A percentile compares a stretch with the other conserved stretches of the same genome.
Conservation (phyloP, 1,140 invertebrate genomes). For the Platyscapa corneri region DNA sequence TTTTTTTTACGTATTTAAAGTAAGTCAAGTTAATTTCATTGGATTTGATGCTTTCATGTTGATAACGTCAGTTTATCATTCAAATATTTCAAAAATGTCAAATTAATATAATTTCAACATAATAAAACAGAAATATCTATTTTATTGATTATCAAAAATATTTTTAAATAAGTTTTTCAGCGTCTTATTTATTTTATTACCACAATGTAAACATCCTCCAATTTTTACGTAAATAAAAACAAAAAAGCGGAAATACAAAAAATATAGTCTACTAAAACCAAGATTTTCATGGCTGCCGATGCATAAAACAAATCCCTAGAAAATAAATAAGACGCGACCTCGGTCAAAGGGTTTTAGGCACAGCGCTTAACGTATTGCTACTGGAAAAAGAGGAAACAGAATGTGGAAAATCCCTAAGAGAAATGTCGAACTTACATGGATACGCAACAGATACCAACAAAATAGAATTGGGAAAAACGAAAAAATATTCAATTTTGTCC, state of each 20-base stretch:
- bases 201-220: not conserved
- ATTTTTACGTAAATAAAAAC: not conserved
- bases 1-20: too few relatives aligned
- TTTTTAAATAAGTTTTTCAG: not conserved
- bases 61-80: too few relatives aligned
- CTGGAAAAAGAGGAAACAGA: conserved; percentile 16
- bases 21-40: too few relatives aligned
- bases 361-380: conserved; percentile 1
- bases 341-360: conserved; percentile 37
- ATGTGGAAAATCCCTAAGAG: conserved; percentile 46
- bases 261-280: conserved; percentile 32
- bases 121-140: too few relatives aligned
- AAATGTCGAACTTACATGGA: conserved; percentile 38
- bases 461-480: not conserved
- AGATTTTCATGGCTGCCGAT: conserved; percentile 49
- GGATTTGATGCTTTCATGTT: too few relatives aligned
- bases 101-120: too few relatives aligned
- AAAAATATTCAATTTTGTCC: conserved; percentile 51
- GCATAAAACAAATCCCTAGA: conserved; percentile 49
- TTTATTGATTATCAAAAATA: not conserved
- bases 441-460: not conserved
- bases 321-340: conserved; percentile 46
- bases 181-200: not conserved
- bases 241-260: not conserved
- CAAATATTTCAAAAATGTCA: too few relatives aligned